Base-by-base conservation (phyloP, 2,888 invertebrate genomes). In the Allolobophora icterica region DNA sequence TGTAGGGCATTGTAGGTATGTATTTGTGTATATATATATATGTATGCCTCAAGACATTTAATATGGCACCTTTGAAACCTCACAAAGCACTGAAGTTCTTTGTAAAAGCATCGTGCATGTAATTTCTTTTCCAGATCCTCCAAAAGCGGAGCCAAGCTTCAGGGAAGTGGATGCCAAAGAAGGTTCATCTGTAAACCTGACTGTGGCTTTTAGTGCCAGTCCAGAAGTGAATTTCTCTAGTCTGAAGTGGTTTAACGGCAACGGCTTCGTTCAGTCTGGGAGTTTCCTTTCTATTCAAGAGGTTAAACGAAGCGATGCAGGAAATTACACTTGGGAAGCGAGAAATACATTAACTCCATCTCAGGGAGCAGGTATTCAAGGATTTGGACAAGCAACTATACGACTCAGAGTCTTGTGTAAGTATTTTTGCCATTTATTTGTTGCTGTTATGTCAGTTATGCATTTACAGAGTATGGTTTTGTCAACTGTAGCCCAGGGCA, bases 351-450 rank as follows among this genome's bases (percentile, higher is more conserved):
- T 87, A 11, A 35, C 87, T 0, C 87, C 87, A 24, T 87, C 87
- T 38, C 34, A 87, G 21, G 87, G 87, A 87, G 35, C 87, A 38
- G 0, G 21, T 6, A 13, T 35, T 5, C 87, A 35, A 24, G 87
- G 87, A 87, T 1, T 87, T 11, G 87, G 87, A 87, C 34, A 15
- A 87, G 87, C 87, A 35, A 35, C 87, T 19, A 34, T 87, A 15
- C 87, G 38, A 87, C 87, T 87, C 35, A 87, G 38, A 87, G 87
- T 87, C 87, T 35, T 24, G n/a, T 87, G 87, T 87, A 38, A 87
- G 24, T 87, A 19, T 35, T 52, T 71, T 87, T 87, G 87, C 35
- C 33, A 84, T 34, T 87, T 87, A 24, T 13, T 35, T 87, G 35
- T 24, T 87, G 24, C 33, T 33, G 3, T 35, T 87, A 34, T n/a